Evolutionary conservation across 1,140 invertebrate genomes (phyloP).

Genomic region (Cydia fagiglandana): DNA sequence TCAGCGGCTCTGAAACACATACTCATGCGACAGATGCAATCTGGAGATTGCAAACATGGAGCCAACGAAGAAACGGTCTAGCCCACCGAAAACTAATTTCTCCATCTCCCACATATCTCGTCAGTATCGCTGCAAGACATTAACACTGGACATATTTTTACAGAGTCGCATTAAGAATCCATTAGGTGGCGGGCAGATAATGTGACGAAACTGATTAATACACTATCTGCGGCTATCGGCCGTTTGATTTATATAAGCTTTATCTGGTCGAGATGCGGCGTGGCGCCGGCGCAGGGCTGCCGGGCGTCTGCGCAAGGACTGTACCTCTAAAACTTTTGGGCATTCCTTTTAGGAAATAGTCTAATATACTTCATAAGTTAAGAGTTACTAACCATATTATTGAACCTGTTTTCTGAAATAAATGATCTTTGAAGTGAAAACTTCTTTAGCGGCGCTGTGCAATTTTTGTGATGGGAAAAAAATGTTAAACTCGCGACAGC

Average conservation of each 20-base stretch:
- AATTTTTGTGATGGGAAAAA: too few species aligned
- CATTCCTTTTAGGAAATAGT: too few species aligned
- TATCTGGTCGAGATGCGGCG: slow-evolving; percentile 22
- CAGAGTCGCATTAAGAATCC: slow-evolving; percentile 24
- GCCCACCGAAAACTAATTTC: not conserved
- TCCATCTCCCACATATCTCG: not conserved
- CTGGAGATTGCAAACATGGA: not conserved
- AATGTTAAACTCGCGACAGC: too few species aligned
- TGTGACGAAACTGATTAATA: slow-evolving; percentile 30
- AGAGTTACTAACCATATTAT: too few species aligned
- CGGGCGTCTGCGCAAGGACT: not conserved
- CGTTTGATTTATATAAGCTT: slow-evolving; percentile 32
- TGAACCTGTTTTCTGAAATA: too few species aligned
- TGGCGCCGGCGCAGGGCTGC: slow-evolving; percentile 27
- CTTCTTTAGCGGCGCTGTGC: too few species aligned
- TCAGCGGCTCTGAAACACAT: not conserved
- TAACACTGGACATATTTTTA: slow-evolving; percentile 24
- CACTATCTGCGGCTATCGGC: slow-evolving; percentile 19
- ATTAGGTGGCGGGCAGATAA: slow-evolving; percentile 23
- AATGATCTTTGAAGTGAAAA: too few species aligned
- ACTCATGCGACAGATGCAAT: not conserved
- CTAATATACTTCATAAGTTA: too few species aligned
- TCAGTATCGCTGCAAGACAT: not conserved
- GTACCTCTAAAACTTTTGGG: too few species aligned
- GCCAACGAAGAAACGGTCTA: not conserved